Evolutionary conservation across 2,888 invertebrate species (phyloP), one percentile per base, ranked within the genome.

Genomic region (Microplitis manilae): DNA sequence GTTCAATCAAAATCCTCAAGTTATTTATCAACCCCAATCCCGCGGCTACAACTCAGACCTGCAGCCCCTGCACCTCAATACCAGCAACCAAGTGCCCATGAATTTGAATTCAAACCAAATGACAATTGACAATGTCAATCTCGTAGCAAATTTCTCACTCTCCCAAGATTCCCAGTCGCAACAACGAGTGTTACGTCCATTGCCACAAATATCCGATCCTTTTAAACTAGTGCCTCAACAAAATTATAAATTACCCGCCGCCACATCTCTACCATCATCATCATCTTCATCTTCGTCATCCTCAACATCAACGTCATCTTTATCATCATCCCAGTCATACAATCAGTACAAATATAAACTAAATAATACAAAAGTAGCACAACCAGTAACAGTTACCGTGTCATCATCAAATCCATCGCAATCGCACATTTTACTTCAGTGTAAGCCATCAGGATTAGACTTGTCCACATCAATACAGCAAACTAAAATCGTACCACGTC

Each of bases 371-470:
- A 72, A 72, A 20, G 30, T 85, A 77, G 85, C 85, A 64, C 87
- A 86, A 79, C 84, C 86, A 72, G 83, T 87, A 15, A 73, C 77
- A 6, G 84, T 87, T 69, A 83, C 89, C 62, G 84, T 88, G 71
- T 82, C 88, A 64, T 77, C 88, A 65, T 77, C 85, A 83, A 72
- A 77, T 70, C 87, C 87, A 68, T 79, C 82, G 40, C 88, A 87
- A 75, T 83, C 88, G 75, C 86, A 87, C 77, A 84, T 89, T 80
- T 79, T 86, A 50, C 82, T 89, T 67, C 86, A 89, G 62, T 87
- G 87, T 75, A 86, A 88, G 81, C 79, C 87, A n/a, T 81, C 86
- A n/a, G 86, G 86, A 39, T 83, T 89, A 17, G 89, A 90, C 80
- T 86, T 88, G 71, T 86, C 88, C 4, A 84, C 87, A 62, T 86